Evolutionary conservation across 2,797 vertebrate species (phyloP).

Genomic region (Danio kyathit): DNA sequence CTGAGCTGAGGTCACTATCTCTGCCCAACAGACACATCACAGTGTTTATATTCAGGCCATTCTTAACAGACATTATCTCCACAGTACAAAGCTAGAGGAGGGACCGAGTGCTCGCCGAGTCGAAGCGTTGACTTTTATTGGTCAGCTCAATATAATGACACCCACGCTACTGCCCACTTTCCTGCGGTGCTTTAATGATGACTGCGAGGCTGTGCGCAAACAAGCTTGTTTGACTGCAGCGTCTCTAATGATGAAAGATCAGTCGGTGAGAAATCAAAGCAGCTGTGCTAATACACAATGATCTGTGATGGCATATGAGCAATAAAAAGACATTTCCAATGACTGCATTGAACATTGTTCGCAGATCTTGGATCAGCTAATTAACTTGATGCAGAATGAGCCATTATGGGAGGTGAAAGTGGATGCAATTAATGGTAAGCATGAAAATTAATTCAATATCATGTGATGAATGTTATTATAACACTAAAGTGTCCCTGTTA

Average conservation of each 20-base stretch:
- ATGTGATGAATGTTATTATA: no score
- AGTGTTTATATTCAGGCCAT: not conserved
- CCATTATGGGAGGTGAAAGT: conserved; percentile 79
- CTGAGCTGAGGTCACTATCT: conserved; percentile 73
- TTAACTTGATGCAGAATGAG: conserved; percentile 75
- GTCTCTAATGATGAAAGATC: conserved; percentile 71
- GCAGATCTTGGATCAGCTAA: conserved; percentile 75
- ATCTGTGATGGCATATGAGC: not conserved
- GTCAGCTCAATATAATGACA: conserved; percentile 77
- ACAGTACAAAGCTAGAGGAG: conserved; percentile 68
- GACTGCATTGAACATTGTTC: conserved; percentile 26
- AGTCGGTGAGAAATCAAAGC: conserved; percentile 68
- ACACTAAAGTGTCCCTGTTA: no score
- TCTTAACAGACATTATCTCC: conserved; percentile 28
- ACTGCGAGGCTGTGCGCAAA: conserved; percentile 73
- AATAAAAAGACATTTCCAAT: not conserved
- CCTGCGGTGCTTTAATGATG: conserved; percentile 75
- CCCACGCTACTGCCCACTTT: conserved; percentile 77
- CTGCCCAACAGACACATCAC: not conserved
- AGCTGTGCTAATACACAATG: not conserved
- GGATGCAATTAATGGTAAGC: conserved; percentile 77
- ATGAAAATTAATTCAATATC: not conserved
- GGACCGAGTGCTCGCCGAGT: conserved; percentile 69
- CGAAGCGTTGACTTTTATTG: conserved; percentile 76
- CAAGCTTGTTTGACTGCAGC: conserved; percentile 79